Base-by-base conservation (phyloP, 2,888 invertebrate genomes). In the Ceramica pisi region DNA sequence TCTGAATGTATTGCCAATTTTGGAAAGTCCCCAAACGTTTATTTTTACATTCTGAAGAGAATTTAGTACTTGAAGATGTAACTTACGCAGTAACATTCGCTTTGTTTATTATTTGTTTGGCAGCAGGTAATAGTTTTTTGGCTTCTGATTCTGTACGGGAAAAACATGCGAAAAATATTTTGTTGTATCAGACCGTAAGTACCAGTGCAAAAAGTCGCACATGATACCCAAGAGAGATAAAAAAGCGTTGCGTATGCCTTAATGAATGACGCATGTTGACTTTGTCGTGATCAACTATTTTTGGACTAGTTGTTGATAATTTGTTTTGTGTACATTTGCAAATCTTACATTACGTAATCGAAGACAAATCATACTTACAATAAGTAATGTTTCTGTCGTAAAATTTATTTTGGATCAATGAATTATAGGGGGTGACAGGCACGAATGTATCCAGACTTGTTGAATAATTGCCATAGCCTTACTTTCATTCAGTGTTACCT, bases 401-500 rank as follows among this genome's bases (percentile, higher is more conserved):
- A 60, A 51, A 67, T 73, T 82, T 73, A 66, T 81, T 68, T 60
- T 68, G 46, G n/a, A 69, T 78, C 35, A 71, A 75, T 72, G 64
- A 67, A 69, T 69, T 65, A 48, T 70, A 50, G 14, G 57, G 62
- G 21, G 16, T 71, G 71, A 71, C 74, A 74, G 56, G 21, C 44
- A 81, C 65, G 21, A 71, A 81, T 71, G 55, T 41, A 19, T 64
- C 53, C 66, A 79, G 63, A 77, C 62, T 41, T 44, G 10, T 82
- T 82, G 80, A 83, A 72, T 23, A 23, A 14, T 35, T 77, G 77
- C 82, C 80, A 77, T 21, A 48, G 57, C 8, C 12, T 53, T 67
- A 76, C 68, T 80, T 77, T 77, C 67, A 80, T 75, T 83, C 76
- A 82, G 31, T 65, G 53, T 51, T 82, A 81, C 67, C 71, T 69